A percentile compares a stretch with the other conserved stretches of the same genome.
phyloP scores from a whole-genome alignment of 2,888 invertebrate genomes.

The Aphodius sticticus region DNA sequence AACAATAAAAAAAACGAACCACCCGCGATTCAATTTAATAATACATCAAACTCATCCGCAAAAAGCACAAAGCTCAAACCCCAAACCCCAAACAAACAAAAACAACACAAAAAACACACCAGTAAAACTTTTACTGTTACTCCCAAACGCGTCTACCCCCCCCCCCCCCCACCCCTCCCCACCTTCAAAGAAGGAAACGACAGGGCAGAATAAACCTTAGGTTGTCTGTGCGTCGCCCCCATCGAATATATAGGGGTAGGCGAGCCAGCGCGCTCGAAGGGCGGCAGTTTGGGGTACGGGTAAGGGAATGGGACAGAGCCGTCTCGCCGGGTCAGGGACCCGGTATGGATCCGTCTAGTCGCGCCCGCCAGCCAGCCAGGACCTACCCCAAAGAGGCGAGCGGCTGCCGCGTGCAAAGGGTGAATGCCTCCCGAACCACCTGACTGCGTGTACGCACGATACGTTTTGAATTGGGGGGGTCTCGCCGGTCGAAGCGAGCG shows the following conservation, averaged over 20 bases:
- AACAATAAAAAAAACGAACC: neutral
- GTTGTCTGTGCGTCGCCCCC: neutral
- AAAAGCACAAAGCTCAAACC: too few species aligned
- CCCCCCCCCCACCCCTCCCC: neutral
- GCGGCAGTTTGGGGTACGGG: neutral
- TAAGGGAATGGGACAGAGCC: constrained; percentile 24
- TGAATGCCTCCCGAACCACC: constrained; percentile 35
- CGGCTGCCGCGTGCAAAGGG: constrained; percentile 24
- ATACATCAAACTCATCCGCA: neutral
- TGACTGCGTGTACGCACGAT: constrained; percentile 43
- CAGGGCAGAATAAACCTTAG: neutral
- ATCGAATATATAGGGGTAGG: constrained; percentile 17
- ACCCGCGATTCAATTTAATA: neutral
- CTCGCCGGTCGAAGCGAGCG: neutral
- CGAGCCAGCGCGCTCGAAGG: neutral
- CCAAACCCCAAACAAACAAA: neutral
- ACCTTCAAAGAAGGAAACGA: neutral
- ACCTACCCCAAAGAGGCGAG: constrained; percentile 27
- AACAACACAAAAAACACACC: neutral
- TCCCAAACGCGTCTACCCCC: neutral
- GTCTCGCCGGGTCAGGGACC: constrained; percentile 48
- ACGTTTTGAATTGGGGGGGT: neutral
- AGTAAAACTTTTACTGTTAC: neutral
- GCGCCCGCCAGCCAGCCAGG: constrained; percentile 48
- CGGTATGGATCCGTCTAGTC: constrained; percentile 49